These are phyloP conservation scores for Microcebus tavaratra DNA, from an alignment of 2,113 vertebrate species.

Conservation along the genomic window DNA sequence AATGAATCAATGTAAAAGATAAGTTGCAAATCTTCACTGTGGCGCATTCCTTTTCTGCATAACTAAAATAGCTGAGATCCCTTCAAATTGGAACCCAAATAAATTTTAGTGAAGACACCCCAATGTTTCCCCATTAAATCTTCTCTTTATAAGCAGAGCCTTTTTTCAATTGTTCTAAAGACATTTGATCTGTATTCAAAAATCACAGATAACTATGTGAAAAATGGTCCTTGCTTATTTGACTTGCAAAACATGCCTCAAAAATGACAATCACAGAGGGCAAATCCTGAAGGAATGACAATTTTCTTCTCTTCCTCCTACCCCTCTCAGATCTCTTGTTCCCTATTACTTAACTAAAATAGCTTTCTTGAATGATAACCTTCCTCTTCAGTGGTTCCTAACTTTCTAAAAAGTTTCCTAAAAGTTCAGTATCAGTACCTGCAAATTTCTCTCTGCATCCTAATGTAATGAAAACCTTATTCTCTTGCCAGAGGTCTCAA, in stretches of 20 bases:
- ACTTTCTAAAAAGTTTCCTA: background rate
- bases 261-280: background rate
- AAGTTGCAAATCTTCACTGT: background rate
- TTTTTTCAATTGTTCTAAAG: background rate
- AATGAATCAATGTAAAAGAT: background rate
- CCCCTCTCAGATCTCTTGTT: background rate
- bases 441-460: background rate
- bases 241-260: constrained; percentile 19
- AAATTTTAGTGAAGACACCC: background rate
- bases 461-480: background rate
- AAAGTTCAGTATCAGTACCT: background rate
- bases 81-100: background rate
- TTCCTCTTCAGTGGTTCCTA: background rate
- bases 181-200: background rate
- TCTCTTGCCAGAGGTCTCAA: background rate
- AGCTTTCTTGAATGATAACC: background rate
- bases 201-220: constrained; percentile 26
- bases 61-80: background rate
- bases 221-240: constrained; percentile 50
- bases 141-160: background rate
- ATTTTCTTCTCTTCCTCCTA: background rate
- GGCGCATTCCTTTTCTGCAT: background rate
- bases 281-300: constrained; percentile 25
- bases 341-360: constrained; percentile 17
- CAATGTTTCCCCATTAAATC: background rate